Evolutionary conservation across 2,888 invertebrate genomes (phyloP), one percentile per base, ranked within the genome.

Genomic region (Ischnura elegans): DNA sequence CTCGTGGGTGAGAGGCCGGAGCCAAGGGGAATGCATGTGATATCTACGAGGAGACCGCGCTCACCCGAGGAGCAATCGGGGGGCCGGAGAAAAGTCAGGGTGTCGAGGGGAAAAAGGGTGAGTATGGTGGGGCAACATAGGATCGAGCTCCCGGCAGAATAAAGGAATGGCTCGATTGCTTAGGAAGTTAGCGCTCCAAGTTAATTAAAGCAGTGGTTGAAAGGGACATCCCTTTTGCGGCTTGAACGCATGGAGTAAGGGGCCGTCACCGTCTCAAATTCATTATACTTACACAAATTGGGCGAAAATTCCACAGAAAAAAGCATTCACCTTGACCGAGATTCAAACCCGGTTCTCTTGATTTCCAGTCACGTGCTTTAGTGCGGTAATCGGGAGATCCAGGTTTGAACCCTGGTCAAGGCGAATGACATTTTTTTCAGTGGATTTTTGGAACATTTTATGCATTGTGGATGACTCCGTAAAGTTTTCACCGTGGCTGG

Each of bases 171-270:
- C 29, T 13, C 29, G 36, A 13, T 76, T 76, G 29, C 76, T 76
- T 36, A 36, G 76, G 76, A 76, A 76, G 76, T 76, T 76, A 36
- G 76, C 16, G n/a, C 76, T 29, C 76, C 76, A 36, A 36, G 76
- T 76, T 76, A 76, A 76, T 76, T 76, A 76, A 76, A 36, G 76
- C 29, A 36, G 76, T n/a, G 76, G 76, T 76, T 76, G 76, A 76
- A 76, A 76, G 76, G 76, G 76, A 76, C 76, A 76, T 36, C 76
- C n/a, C 76, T 76, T 36, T 76, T 36, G 61, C 2, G 76, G 76
- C 29, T 10, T 76, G 76, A 76, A 13, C 29, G 76, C 61, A n/a
- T 25, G 36, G 29, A 36, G 36, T 29, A 36, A 36, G 76, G 76
- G 36, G 36, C 25, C 29, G 76, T 76, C 76, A 36, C 76, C 10